Evolutionary conservation across 1,140 invertebrate genomes (phyloP).

Genomic region (Branchinecta lynchi): DNA sequence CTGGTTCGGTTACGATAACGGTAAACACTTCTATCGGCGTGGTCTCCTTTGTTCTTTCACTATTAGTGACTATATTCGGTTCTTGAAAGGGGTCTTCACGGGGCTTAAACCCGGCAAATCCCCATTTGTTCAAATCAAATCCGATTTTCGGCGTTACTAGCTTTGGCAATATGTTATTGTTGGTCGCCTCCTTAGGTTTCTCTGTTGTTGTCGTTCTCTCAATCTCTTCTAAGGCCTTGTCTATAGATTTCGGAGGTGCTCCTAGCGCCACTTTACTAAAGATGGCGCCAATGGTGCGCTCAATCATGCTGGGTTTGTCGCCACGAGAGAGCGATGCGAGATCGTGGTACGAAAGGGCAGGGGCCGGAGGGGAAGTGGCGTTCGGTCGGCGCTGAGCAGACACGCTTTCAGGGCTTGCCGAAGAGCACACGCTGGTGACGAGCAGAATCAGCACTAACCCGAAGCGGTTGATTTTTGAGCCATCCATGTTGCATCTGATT

Average conservation of each 20-base stretch:
- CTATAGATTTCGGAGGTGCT: conserved; percentile 22
- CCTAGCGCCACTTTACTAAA: conserved; percentile 50
- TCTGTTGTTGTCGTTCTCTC: neutral
- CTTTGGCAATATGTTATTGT: neutral
- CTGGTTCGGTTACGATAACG: neutral
- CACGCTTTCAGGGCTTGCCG: too few relatives aligned
- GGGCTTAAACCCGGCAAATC: neutral
- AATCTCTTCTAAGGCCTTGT: neutral
- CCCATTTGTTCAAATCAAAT: conserved; percentile 7
- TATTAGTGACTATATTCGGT: neutral
- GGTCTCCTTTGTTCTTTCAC: neutral
- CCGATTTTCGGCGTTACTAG: conserved; percentile 2
- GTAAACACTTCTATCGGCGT: neutral
- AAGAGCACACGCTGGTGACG: too few relatives aligned
- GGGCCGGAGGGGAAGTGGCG: conserved; percentile 7
- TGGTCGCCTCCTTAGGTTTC: neutral
- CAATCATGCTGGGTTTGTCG: conserved; percentile 29
- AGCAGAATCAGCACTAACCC: too few relatives aligned
- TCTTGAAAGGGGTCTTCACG: conserved; percentile 5
- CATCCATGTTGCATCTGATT: too few relatives aligned
- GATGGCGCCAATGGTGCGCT: conserved; percentile 45
- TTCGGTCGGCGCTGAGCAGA: too few relatives aligned
- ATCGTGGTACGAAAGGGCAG: conserved; percentile 19
- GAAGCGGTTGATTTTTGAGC: too few relatives aligned
- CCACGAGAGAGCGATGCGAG: conserved; percentile 21